These are phyloP conservation scores for Solenopsis invicta DNA, from an alignment of 1,140 invertebrate genomes.

Conservation along the genomic window DNA sequence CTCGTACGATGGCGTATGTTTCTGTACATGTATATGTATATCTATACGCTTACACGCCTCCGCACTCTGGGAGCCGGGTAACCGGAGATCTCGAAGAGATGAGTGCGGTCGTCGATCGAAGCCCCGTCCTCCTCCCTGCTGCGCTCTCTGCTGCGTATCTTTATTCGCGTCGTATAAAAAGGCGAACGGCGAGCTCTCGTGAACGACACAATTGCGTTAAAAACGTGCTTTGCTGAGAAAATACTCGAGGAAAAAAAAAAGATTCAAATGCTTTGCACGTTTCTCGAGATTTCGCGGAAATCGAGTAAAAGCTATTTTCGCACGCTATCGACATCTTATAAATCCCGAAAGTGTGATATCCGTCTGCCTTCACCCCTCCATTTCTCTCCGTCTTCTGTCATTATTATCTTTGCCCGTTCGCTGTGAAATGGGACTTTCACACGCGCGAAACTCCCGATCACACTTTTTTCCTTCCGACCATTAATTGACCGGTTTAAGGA, in stretches of 20 bases:
- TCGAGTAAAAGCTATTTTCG: conserved; percentile 61
- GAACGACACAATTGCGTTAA: conserved; percentile 23
- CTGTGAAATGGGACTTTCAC: conserved; percentile 79
- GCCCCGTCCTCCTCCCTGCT: conserved; percentile 42
- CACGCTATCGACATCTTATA: conserved; percentile 62
- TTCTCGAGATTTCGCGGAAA: not conserved
- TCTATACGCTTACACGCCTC: conserved; percentile 22
- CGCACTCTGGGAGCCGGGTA: conserved; percentile 60
- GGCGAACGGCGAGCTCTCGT: conserved; percentile 28
- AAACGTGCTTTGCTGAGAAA: not conserved
- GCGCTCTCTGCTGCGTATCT: conserved; percentile 47
- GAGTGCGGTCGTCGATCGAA: conserved; percentile 48
- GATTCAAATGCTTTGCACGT: not conserved
- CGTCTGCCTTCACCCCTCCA: not conserved
- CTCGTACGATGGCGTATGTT: conserved; percentile 30
- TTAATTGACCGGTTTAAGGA: conserved; percentile 51
- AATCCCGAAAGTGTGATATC: conserved; percentile 54
- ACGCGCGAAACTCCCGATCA: conserved; percentile 43
- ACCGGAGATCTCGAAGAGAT: conserved; percentile 64
- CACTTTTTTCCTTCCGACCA: not conserved
- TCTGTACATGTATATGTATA: not conserved
- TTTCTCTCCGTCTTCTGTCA: not conserved
- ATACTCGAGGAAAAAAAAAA: conserved; percentile 1
- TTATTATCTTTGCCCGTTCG: conserved; percentile 76
- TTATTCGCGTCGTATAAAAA: conserved; percentile 50